These are phyloP conservation scores for Callinectes sapidus DNA, from an alignment of 2,888 invertebrate genomes.

Conservation along the genomic window DNA sequence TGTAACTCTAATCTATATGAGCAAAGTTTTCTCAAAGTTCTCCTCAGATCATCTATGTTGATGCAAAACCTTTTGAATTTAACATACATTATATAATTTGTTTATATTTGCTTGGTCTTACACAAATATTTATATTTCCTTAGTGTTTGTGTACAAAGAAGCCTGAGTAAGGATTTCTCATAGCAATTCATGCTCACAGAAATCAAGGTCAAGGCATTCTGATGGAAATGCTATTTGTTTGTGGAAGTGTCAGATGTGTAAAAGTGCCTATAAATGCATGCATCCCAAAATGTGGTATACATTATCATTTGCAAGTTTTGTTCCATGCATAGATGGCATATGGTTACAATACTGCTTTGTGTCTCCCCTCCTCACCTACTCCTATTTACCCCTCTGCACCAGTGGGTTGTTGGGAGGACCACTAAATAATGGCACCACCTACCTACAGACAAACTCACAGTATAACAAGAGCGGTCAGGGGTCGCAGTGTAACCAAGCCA, in stretches of 20 bases:
- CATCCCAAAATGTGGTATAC: not conserved
- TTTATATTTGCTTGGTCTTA: not conserved
- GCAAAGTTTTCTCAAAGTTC: not conserved
- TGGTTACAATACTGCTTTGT: constrained; percentile 17
- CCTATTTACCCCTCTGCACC: constrained; percentile 20
- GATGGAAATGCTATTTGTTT: not conserved
- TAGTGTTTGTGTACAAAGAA: not conserved
- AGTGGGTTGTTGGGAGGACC: not conserved
- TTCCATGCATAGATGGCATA: constrained; percentile 14
- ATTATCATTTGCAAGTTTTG: constrained; percentile 17
- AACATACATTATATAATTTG: not conserved
- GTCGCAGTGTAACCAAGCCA: constrained; percentile 97
- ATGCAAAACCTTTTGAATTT: not conserved
- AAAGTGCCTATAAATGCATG: constrained; percentile 7
- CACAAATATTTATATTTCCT: not conserved
- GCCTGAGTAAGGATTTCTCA: not conserved
- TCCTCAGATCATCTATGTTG: not conserved
- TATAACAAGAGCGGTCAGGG: constrained; percentile 80
- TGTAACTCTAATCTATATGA: not conserved
- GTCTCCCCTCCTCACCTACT: constrained; percentile 17
- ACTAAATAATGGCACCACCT: constrained; percentile 44
- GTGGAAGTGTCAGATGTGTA: not conserved
- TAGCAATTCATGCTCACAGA: not conserved
- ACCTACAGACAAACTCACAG: constrained; percentile 72
- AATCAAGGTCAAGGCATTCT: not conserved